Base-by-base conservation (phyloP, 2,888 invertebrate genomes). In the Tetragonula carbonaria region DNA sequence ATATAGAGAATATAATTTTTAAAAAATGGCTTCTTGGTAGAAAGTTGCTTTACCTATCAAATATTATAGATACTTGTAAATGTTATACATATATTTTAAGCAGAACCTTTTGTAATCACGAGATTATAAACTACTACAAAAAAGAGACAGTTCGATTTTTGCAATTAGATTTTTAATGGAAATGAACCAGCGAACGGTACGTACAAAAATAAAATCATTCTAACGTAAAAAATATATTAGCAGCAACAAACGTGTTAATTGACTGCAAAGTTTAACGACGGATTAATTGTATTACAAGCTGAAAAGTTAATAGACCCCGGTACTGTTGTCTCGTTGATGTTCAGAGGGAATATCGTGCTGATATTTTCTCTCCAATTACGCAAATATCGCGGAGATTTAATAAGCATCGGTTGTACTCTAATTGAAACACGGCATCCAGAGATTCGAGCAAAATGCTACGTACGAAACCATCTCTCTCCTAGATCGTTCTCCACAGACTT, bases 351-450 rank as follows among this genome's bases (percentile, higher is more conserved):
- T 74, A 77, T 65, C 8, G 21, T 23, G 23, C n/a, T 21, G 67
- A 73, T 68, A 78, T 78, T 73, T 81, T 74, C 78, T 33, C 55
- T 18, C 65, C 73, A 78, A 81, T 81, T 81, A 65, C 62, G 55
- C 78, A 72, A 73, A 55, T 59, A 72, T 53, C 77, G 55, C 55
- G 45, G 62, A 72, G 62, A 78, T 81, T 55, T 72, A 67, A 78
- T 72, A 67, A 78, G 66, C 59, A 53, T 67, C 65, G 74, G n/a
- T 55, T 51, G 62, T 59, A 53, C 33, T 77, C 50, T 11, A 78
- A 73, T 68, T 28, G 50, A 51, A 62, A 21, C 53, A 4, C 45
- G 33, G 59, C 14, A 33, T n/a, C 21, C 38, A 6, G 38, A 59
- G 70, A 70, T 50, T 74, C n/a, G 33, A 23, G 59, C n/a, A 28